phyloP scores from a whole-genome alignment of 2,888 invertebrate species.

The Acanthosepion pharaonis region DNA sequence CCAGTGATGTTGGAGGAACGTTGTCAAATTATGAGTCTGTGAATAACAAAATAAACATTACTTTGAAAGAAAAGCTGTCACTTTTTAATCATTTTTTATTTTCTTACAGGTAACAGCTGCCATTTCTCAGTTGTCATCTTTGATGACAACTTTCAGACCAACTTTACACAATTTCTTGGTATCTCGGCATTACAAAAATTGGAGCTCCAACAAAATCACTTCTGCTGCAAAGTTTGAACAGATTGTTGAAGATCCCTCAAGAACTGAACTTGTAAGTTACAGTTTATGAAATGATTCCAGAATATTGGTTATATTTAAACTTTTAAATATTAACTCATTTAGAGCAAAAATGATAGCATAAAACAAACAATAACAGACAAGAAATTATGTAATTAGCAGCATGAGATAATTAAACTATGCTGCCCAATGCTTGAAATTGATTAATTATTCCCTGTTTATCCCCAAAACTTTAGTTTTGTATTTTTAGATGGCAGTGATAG shows the following conservation, averaged over 20 bases:
- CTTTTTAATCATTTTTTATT: not conserved
- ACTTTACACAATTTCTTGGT: constrained; percentile 42
- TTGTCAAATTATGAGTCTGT: no score
- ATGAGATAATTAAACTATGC: no score
- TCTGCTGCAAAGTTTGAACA: not conserved
- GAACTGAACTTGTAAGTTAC: not conserved
- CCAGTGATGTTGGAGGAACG: no score
- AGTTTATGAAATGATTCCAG: not conserved
- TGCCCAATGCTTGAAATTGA: no score
- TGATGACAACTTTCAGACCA: constrained; percentile 53
- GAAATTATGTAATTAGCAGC: no score
- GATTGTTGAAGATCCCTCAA: not conserved
- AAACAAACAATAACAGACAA: not conserved
- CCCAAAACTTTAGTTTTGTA: not conserved
- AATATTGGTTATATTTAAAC: not conserved
- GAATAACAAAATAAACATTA: no score
- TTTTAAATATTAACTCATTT: not conserved
- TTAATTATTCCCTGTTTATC: no score
- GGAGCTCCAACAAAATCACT: not conserved
- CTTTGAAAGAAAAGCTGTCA: no score
- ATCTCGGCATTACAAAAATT: constrained; percentile 36
- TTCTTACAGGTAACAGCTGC: constrained; percentile 53
- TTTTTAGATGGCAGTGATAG: not conserved
- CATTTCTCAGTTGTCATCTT: constrained; percentile 55
- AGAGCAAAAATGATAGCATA: not conserved